A percentile compares a stretch with the other conserved stretches of the same genome.
Conservation (phyloP, 2,797 vertebrate species). For the Morelia viridis region DNA sequence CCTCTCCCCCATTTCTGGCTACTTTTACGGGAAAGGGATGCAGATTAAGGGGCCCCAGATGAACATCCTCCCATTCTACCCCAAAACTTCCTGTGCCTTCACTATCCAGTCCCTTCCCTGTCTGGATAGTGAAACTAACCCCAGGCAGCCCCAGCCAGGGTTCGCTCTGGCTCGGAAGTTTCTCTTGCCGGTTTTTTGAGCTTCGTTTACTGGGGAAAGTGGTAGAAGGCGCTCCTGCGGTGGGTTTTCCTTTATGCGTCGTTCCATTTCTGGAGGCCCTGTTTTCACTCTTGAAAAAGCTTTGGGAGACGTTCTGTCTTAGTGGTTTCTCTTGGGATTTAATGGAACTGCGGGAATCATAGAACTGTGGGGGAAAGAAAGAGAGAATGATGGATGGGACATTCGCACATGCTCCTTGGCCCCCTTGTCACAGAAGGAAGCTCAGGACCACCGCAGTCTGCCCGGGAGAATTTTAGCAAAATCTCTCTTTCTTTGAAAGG, state of each 20-base stretch:
- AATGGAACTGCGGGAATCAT: accelerated
- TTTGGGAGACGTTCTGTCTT: neutral
- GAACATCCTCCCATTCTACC: neutral
- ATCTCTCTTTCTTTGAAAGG: neutral
- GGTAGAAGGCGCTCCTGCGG: neutral
- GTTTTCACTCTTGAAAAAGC: neutral
- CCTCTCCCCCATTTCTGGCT: no score
- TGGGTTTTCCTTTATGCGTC: neutral
- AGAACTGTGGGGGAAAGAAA: neutral
- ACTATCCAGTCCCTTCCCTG: neutral
- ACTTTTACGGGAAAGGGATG: neutral
- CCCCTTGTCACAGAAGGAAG: neutral
- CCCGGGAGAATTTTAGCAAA: neutral
- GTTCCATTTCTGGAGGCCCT: neutral
- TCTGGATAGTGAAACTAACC: neutral
- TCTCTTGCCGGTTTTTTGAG: no score
- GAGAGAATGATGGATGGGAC: neutral
- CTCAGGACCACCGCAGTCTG: neutral
- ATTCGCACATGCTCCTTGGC: neutral
- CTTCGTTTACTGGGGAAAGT: neutral
- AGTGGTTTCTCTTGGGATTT: neutral
- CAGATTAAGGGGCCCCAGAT: neutral
- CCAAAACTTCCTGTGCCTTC: neutral
- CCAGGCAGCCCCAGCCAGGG: neutral
- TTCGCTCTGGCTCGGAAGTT: neutral